phyloP scores from a whole-genome alignment of 2,113 vertebrate genomes.

The Seriola dumerili region DNA sequence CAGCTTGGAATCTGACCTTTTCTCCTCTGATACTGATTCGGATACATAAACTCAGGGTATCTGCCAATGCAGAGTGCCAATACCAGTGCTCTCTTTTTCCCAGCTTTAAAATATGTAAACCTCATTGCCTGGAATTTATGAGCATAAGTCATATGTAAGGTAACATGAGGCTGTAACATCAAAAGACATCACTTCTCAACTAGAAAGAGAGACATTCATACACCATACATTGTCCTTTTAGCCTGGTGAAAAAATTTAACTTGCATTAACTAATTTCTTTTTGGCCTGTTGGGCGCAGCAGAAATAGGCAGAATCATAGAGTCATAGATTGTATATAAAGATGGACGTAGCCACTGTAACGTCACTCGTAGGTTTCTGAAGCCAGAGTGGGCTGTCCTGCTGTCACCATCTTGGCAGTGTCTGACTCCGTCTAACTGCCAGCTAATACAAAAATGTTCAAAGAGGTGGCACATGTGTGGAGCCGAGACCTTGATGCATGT shows the following conservation, averaged over 20 bases:
- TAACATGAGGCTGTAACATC: not conserved
- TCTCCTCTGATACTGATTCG: slow-evolving; percentile 15
- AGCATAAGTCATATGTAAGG: not conserved
- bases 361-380: too few species aligned
- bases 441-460: too few species aligned
- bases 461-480: too few species aligned
- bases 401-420: too few species aligned
- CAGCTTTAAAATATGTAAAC: not conserved
- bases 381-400: too few species aligned
- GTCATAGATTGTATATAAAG: too few species aligned
- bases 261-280: not conserved
- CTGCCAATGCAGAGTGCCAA: not conserved
- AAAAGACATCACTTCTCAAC: not conserved
- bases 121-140: not conserved
- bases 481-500: too few species aligned
- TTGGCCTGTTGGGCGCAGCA: not conserved
- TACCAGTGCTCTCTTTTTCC: not conserved
- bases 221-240: not conserved
- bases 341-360: too few species aligned
- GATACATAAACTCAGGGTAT: not conserved
- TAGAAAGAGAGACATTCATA: not conserved
- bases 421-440: too few species aligned
- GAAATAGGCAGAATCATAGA: not conserved
- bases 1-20: slow-evolving; percentile 30
- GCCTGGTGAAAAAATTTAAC: not conserved